A percentile compares a stretch with the other conserved stretches of the same genome.
Evolutionary conservation across 2,797 vertebrate genomes (phyloP).

Genomic region (Parauchenoglanis ngamensis): DNA sequence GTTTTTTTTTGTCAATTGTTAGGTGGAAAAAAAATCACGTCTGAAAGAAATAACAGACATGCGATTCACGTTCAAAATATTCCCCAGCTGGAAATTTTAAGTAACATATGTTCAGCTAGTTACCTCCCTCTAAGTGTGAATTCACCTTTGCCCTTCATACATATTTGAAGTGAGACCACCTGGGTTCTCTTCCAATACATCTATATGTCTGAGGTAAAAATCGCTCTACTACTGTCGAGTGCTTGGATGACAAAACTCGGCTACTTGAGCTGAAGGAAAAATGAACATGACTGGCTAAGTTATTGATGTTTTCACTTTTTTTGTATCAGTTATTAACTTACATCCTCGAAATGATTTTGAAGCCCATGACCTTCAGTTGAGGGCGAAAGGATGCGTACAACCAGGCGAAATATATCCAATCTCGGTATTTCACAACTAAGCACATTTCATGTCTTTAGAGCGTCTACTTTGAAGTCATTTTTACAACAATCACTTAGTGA

Average conservation of each 20-base stretch:
- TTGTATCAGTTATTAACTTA: background rate
- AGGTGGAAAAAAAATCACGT: background rate
- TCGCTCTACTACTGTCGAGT: background rate
- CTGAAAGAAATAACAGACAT: background rate
- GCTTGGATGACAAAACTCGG: background rate
- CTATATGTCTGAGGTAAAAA: background rate
- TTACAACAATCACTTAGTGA: no score
- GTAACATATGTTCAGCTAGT: conserved; percentile 52
- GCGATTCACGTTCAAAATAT: background rate
- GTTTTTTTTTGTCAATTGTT: background rate
- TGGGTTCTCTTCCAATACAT: background rate
- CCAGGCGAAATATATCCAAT: background rate
- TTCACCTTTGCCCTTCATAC: conserved; percentile 48
- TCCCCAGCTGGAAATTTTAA: conserved; percentile 38
- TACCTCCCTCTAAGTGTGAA: conserved; percentile 48
- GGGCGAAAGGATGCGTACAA: no score
- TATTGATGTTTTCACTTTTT: background rate
- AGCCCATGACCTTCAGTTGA: background rate
- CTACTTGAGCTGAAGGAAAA: background rate
- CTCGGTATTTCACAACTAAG: no score
- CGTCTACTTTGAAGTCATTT: no score
- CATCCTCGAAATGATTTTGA: background rate
- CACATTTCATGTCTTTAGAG: no score
- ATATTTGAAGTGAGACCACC: conserved; percentile 38
- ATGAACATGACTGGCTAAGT: background rate